phyloP scores from a whole-genome alignment of 2,797 vertebrate genomes.

The Enteromius unitaeniatus region DNA sequence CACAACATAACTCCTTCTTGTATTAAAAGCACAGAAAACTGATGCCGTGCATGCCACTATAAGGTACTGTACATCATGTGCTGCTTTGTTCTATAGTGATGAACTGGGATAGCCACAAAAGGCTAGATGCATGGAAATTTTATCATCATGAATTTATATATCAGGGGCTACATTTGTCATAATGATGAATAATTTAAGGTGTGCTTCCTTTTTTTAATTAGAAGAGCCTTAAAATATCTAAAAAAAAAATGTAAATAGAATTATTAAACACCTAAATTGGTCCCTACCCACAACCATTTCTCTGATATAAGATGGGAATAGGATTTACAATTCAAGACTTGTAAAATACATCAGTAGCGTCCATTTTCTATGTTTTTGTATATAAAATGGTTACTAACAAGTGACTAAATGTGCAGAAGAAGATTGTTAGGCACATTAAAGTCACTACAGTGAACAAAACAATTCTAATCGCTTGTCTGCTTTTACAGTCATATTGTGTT shows the following conservation, averaged over 20 bases:
- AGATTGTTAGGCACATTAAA: neutral
- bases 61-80: neutral
- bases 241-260: no score
- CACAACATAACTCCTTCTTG: neutral
- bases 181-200: neutral
- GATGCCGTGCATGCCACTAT: neutral
- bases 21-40: neutral
- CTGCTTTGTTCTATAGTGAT: neutral
- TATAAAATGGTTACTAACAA: neutral
- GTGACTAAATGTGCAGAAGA: neutral
- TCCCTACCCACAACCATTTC: neutral
- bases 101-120: neutral
- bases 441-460: neutral
- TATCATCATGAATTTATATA: neutral
- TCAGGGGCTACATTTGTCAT: neutral
- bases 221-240: neutral
- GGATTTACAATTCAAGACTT: no score
- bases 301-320: neutral
- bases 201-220: neutral
- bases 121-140: neutral
- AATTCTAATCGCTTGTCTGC: neutral
- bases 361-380: neutral
- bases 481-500: neutral
- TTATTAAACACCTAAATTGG: neutral
- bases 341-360: no score